Percentiles rank a stretch among this genome's conserved stretches.
Evolutionary conservation across 92 coral and sea anemone species (phyloP).

Genomic region (Zoanthus sansibaricus): DNA sequence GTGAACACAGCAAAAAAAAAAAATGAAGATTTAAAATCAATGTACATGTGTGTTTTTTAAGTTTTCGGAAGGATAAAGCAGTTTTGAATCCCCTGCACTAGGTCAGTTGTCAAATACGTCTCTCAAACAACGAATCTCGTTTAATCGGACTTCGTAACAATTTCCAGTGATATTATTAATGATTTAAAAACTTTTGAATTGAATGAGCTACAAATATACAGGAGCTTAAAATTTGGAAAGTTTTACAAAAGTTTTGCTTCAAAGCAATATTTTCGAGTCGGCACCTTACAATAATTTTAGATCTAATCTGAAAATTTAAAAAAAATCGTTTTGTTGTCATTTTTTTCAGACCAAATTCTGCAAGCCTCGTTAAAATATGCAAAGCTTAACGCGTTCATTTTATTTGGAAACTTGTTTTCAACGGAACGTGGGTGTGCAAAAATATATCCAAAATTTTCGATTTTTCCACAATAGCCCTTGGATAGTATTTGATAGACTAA

Average conservation of each 20-base stretch:
- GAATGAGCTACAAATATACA: neutral
- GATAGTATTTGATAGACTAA: neutral
- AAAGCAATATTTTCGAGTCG: neutral
- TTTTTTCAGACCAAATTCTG: neutral
- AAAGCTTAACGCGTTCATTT: constrained; percentile 14
- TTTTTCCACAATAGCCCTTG: neutral
- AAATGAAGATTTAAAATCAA: constrained; percentile 1
- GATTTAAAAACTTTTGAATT: constrained; percentile 14
- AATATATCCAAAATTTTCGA: neutral
- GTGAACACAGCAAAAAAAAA: constrained; percentile 7
- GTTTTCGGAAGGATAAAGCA: neutral
- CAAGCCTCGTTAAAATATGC: constrained; percentile 21
- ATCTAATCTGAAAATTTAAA: neutral
- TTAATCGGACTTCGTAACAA: neutral
- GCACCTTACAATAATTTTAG: neutral
- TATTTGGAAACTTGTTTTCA: neutral
- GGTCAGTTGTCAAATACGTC: neutral
- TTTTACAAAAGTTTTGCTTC: neutral
- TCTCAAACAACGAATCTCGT: neutral
- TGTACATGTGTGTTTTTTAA: neutral
- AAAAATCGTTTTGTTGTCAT: neutral
- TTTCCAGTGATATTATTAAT: constrained; percentile 9
- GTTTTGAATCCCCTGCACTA: neutral
- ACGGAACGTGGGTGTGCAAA: neutral
- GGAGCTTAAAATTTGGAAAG: neutral